These are phyloP conservation scores for Monomorium pharaonis DNA, from an alignment of 1,140 invertebrate species.

Conservation along the genomic window DNA sequence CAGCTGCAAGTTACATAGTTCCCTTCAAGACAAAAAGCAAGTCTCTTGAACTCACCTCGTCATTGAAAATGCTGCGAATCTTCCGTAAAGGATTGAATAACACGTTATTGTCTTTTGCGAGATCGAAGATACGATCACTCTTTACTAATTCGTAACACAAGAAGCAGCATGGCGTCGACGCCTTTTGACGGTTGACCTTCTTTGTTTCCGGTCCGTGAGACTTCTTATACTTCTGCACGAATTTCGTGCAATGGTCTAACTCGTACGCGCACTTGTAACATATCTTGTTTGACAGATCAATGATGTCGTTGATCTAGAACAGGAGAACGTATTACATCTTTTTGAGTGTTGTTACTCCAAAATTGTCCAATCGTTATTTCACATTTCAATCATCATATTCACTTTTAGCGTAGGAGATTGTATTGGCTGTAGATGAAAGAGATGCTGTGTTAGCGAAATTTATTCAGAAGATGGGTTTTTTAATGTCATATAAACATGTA, in stretches of 20 bases:
- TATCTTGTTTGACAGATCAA: slow-evolving; percentile 71
- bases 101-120: slow-evolving; percentile 69
- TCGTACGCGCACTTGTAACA: slow-evolving; percentile 84
- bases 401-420: too few relatives aligned
- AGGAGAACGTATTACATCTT: background rate
- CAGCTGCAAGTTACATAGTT: background rate
- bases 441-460: too few relatives aligned
- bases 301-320: slow-evolving; percentile 66
- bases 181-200: background rate
- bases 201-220: slow-evolving; percentile 12
- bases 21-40: background rate
- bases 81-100: slow-evolving; percentile 70
- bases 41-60: slow-evolving; percentile 71
- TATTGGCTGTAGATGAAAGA: too few relatives aligned
- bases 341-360: background rate
- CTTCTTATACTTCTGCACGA: slow-evolving; percentile 78
- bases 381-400: background rate
- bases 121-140: slow-evolving; percentile 76
- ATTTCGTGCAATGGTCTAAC: slow-evolving; percentile 79
- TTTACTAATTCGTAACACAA: slow-evolving; percentile 73
- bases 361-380: background rate
- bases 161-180: slow-evolving; percentile 57
- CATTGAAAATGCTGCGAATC: slow-evolving; percentile 75
- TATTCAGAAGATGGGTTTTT: too few relatives aligned
- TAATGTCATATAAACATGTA: too few relatives aligned